Base-by-base conservation (phyloP, 2,888 invertebrate genomes). In the Blomia tropicalis region DNA sequence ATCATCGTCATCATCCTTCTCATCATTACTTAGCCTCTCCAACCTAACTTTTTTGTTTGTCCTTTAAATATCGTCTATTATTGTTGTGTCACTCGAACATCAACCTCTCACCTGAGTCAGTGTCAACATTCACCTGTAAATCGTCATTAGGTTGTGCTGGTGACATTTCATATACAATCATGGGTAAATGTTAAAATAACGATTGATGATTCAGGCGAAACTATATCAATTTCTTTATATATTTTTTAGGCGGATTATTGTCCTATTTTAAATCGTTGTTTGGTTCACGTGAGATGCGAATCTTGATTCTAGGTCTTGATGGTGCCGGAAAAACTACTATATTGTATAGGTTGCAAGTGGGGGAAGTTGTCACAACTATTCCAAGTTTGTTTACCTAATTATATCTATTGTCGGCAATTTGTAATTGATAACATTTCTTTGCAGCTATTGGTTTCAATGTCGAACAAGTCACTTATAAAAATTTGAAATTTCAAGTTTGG, bases 401-500 rank as follows among this genome's bases (percentile, higher is more conserved):
- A 22, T 27, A 7, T 54, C 5, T 32, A 3, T 3, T 60, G 31
- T 3, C 25, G 14, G 2, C 14, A 31, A 43, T 19, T 43, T 19
- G 23, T 43, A 54, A 43, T 56, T 19, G 11, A 25, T 30, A 30
- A 51, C 31, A 25, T 36, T 7, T 51, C 7, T 44, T 53, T 22
- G 14, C 43, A 63, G 63, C 64, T n/a, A 66, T 64, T 76, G 98
- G 96, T 1, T 98, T 98, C 72, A 98, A 98, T 72, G 96, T 98
- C 65, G 98, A 98, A 77, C 92, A 93, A 3, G 95, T 98, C 1
- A 83, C 90, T 66, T 87, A 91, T 0, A 88, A 87, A 69, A 93
- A 95, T 2, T 92, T 93, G 71, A 93, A 93, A 73, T 75, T 98
- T 17, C 98, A 99, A 73, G 95, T 98, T 0, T 98, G 98, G 98